Evolutionary conservation across 1,140 invertebrate species (phyloP).

Genomic region (Hypsibius dujardini): DNA sequence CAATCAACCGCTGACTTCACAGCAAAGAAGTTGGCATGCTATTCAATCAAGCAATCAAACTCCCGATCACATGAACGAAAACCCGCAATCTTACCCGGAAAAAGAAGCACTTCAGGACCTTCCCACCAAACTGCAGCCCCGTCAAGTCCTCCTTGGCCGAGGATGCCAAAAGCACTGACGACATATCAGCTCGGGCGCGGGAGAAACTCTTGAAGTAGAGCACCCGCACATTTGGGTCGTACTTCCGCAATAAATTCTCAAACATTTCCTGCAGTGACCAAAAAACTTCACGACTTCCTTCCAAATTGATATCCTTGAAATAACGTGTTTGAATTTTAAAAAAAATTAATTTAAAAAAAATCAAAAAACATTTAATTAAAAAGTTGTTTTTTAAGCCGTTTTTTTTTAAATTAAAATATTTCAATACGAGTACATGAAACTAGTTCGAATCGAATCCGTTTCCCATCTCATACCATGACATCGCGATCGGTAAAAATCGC

Average conservation of each 20-base stretch:
- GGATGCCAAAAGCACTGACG: constrained; percentile 54
- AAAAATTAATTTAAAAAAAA: too few species aligned
- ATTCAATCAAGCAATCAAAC: too few species aligned
- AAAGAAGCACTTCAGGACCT: constrained; percentile 76
- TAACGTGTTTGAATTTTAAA: too few species aligned
- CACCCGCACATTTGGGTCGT: constrained; percentile 59
- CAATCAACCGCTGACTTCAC: too few species aligned
- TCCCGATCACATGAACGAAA: too few species aligned
- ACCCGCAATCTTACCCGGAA: constrained; percentile 55
- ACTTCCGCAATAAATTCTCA: constrained; percentile 61
- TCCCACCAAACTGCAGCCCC: constrained; percentile 58
- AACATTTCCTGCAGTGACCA: constrained; percentile 51
- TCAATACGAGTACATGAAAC: too few species aligned
- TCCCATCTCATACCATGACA: background rate
- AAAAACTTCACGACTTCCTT: too few species aligned
- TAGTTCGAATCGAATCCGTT: too few species aligned
- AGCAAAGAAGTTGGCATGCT: too few species aligned
- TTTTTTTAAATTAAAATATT: background rate
- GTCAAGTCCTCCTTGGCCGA: constrained; percentile 66
- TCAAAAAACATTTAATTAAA: constrained; percentile 12
- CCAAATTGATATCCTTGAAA: too few species aligned
- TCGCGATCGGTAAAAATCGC: background rate
- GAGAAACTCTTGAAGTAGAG: constrained; percentile 83
- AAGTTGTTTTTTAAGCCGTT: background rate
- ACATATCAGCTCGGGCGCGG: constrained; percentile 70